phyloP scores from a whole-genome alignment of 2,797 vertebrate genomes.

The Cynodonichthys magdalenae region DNA sequence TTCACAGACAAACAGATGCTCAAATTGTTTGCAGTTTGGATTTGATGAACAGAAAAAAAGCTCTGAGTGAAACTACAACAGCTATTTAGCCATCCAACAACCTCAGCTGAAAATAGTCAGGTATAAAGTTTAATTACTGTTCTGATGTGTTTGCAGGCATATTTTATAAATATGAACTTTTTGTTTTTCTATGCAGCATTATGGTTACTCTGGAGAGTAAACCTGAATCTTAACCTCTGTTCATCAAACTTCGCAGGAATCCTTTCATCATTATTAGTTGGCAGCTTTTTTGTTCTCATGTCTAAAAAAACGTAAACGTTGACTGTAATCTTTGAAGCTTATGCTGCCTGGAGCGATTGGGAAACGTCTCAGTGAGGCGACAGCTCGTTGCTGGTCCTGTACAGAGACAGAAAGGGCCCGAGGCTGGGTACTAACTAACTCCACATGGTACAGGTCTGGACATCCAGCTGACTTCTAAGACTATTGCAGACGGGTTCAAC shows the following conservation, averaged over 20 bases:
- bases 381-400: slow-evolving; percentile 54
- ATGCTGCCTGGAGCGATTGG: slow-evolving; percentile 60
- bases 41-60: slow-evolving; percentile 22
- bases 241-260: slow-evolving; percentile 29
- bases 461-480: slow-evolving; percentile 75
- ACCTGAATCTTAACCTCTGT: slow-evolving; percentile 13
- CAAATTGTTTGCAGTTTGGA: not conserved
- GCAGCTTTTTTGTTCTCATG: slow-evolving; percentile 56
- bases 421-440: slow-evolving; percentile 70
- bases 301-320: slow-evolving; percentile 63
- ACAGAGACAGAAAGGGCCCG: slow-evolving; percentile 57
- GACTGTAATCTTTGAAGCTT: slow-evolving; percentile 70
- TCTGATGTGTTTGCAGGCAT: not conserved
- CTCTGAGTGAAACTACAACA: not conserved
- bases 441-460: slow-evolving; percentile 74
- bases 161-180: slow-evolving; percentile 3
- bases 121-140: no score
- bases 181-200: not conserved
- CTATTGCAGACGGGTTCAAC: slow-evolving; percentile 61
- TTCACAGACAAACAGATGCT: slow-evolving; percentile 40
- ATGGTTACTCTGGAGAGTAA: not conserved
- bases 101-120: slow-evolving; percentile 8
- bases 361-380: slow-evolving; percentile 57
- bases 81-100: slow-evolving; percentile 3
- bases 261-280: slow-evolving; percentile 60